Conservation (phyloP, 2,113 vertebrate genomes). For the Laterallus jamaicensis region DNA sequence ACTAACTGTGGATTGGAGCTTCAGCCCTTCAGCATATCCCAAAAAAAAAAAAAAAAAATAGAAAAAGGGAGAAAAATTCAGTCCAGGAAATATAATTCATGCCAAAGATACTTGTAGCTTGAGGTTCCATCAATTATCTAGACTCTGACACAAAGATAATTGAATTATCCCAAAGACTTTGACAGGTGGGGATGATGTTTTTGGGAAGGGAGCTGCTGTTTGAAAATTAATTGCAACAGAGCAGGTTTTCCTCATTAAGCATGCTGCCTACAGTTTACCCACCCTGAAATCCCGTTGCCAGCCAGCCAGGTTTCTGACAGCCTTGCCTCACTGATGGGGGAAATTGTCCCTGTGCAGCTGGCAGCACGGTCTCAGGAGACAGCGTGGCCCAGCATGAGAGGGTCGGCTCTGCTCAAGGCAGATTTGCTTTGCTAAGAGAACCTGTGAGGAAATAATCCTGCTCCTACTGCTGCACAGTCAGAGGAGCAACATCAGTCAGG, state of each 20-base stretch:
- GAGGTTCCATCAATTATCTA: neutral
- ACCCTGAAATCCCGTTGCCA: neutral
- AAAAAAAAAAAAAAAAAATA: neutral
- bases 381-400: neutral
- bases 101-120: neutral
- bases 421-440: neutral
- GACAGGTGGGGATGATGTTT: neutral
- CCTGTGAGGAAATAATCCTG: neutral
- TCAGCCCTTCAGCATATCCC: neutral
- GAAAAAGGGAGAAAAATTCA: neutral
- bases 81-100: neutral
- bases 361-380: neutral
- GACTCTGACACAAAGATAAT: neutral
- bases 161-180: neutral
- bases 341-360: neutral
- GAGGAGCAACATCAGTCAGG: neutral
- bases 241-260: neutral
- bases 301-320: neutral
- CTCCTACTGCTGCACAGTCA: neutral
- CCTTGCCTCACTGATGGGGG: rapidly evolving
- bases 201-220: neutral
- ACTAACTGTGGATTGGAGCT: neutral
- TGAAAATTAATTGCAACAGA: neutral
- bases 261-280: neutral
- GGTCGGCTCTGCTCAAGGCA: neutral